These are phyloP conservation scores for Dicaeum eximium DNA, from an alignment of 2,113 vertebrate species.

Conservation along the genomic window DNA sequence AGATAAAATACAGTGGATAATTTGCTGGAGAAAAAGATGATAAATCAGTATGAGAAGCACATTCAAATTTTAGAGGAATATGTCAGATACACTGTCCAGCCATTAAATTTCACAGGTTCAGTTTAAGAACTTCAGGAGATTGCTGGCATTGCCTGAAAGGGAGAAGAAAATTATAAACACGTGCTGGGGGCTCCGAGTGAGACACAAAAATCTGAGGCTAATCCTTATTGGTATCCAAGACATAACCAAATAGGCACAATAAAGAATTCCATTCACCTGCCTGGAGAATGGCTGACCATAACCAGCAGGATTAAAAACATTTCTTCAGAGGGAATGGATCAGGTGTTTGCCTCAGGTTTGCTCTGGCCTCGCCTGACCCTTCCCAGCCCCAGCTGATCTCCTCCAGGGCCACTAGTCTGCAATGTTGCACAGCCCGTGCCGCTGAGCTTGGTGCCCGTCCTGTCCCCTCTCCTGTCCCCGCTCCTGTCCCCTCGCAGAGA, in stretches of 20 bases:
- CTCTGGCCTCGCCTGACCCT: not conserved
- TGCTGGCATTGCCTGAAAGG: constrained; percentile 58
- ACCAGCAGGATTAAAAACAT: not conserved
- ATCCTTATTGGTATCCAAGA: constrained; percentile 1
- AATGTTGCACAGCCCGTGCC: not conserved
- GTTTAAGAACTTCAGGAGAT: constrained; percentile 34
- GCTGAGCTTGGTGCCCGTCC: not conserved
- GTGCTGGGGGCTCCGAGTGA: not conserved
- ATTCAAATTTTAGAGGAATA: not conserved
- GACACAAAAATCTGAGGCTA: constrained; percentile 26
- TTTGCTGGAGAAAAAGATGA: not conserved
- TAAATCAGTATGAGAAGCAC: not conserved
- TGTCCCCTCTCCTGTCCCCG: too few species aligned
- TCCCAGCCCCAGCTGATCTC: not conserved
- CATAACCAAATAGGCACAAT: not conserved
- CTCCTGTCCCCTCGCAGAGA: not conserved
- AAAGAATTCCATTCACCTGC: constrained; percentile 33
- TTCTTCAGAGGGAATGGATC: not conserved
- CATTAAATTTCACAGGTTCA: constrained; percentile 48
- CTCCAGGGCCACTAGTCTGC: not conserved
- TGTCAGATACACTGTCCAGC: not conserved
- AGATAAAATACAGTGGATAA: not conserved
- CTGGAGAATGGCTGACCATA: not conserved
- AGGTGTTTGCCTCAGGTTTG: not conserved
- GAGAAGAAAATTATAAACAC: constrained; percentile 43